Evolutionary conservation across 1,140 invertebrate species (phyloP).

Genomic region (Drosophila cardini): DNA sequence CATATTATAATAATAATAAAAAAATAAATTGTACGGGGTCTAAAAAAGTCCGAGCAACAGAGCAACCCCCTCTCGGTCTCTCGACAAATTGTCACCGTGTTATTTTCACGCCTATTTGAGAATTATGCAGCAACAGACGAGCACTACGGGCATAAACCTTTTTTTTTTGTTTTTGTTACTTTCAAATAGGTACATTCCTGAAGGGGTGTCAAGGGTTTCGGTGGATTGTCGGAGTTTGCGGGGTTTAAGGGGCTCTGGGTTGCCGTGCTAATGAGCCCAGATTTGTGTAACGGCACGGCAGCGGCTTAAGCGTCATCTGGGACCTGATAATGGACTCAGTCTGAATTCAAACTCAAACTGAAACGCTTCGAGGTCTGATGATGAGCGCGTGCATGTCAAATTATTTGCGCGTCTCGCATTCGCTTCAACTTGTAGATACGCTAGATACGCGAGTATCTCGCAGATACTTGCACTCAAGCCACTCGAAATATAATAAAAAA

Average conservation of each 20-base stretch:
- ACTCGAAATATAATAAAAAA: too few species aligned
- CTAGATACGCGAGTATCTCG: conserved; percentile 18
- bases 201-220: conserved; percentile 17
- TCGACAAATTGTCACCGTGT: conserved; percentile 36
- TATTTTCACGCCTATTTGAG: conserved; percentile 63
- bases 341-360: not conserved
- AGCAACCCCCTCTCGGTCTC: not conserved
- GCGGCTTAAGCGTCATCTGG: conserved; percentile 26
- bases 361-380: conserved; percentile 1
- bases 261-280: conserved; percentile 61
- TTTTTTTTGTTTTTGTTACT: not conserved
- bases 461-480: conserved; percentile 30
- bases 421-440: conserved; percentile 37
- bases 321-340: conserved; percentile 2
- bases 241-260: not conserved
- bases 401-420: conserved; percentile 44
- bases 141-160: conserved; percentile 15
- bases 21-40: not conserved
- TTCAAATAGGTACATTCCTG: conserved; percentile 34
- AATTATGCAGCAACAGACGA: conserved; percentile 54
- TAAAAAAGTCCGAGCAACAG: conserved; percentile 3
- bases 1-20: conserved; percentile 2
- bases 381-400: conserved; percentile 37
- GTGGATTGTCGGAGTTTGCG: not conserved
- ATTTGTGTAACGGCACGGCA: conserved; percentile 70